phyloP scores from a whole-genome alignment of 2,888 invertebrate species.

The Eugnorisma glareosa region DNA sequence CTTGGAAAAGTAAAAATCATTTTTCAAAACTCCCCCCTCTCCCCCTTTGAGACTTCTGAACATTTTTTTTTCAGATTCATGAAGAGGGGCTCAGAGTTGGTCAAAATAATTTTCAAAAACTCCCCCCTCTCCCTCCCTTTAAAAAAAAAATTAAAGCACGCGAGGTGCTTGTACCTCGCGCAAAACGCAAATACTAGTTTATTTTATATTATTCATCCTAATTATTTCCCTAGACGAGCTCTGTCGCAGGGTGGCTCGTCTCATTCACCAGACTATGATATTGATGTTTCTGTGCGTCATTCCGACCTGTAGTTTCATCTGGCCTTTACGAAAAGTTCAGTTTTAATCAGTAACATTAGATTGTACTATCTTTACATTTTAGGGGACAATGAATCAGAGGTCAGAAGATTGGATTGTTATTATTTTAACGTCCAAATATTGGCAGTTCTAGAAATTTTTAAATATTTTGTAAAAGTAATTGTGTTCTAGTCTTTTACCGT shows the following conservation, averaged over 20 bases:
- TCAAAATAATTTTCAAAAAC: no score
- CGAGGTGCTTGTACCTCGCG: no score
- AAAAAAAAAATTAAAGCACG: no score
- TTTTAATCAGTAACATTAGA: slow-evolving; percentile 29
- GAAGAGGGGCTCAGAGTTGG: no score
- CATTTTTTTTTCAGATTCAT: no score
- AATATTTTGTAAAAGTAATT: neutral
- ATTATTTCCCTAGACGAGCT: neutral
- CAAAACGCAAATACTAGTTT: no score
- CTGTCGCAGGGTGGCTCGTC: neutral
- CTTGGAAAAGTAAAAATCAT: no score
- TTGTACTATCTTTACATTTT: slow-evolving; percentile 39
- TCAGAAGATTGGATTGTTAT: slow-evolving; percentile 22
- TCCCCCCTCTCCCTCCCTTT: no score
- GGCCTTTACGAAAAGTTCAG: slow-evolving; percentile 38
- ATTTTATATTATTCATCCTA: no score
- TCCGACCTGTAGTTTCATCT: neutral
- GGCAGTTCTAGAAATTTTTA: neutral
- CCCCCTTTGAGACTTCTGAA: no score
- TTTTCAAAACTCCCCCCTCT: no score
- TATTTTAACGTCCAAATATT: neutral
- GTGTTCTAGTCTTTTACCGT: slow-evolving; percentile 2
- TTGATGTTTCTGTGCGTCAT: slow-evolving; percentile 10
- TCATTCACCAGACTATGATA: neutral
- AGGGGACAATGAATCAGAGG: slow-evolving; percentile 28